Conservation (phyloP, 2,113 vertebrate genomes). For the Patagioenas fasciata region DNA sequence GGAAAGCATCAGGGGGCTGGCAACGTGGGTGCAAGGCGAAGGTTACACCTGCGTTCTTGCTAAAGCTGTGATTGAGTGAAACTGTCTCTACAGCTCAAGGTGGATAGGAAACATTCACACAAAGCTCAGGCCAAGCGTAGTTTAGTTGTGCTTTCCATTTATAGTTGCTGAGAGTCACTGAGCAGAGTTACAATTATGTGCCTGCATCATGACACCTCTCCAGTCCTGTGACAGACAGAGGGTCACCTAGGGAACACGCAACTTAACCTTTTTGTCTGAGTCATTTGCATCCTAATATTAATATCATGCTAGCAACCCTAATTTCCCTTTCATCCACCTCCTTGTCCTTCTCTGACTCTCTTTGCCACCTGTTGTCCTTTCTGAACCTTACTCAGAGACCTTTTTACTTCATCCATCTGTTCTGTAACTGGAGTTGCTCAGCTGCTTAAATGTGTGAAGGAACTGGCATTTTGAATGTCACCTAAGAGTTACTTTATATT, state of each 20-base stretch:
- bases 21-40: not conserved
- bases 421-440: conserved; percentile 64
- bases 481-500: not conserved
- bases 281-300: not conserved
- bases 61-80: not conserved
- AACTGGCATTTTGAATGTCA: conserved; percentile 24
- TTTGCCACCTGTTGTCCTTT: conserved; percentile 4
- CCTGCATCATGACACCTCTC: not conserved
- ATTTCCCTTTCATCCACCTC: not conserved
- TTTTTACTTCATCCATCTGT: conserved; percentile 6
- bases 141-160: not conserved
- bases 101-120: not conserved
- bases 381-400: not conserved
- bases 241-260: not conserved
- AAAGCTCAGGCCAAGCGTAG: not conserved
- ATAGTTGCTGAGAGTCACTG: not conserved
- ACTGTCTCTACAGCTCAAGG: not conserved
- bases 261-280: not conserved
- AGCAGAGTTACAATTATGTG: not conserved
- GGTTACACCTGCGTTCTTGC: not conserved
- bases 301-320: not conserved
- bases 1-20: not conserved
- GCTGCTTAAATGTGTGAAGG: conserved; percentile 56
- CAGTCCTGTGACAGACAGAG: not conserved
- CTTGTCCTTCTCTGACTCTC: conserved; percentile 15